These are phyloP conservation scores for Odontothrips loti DNA, from an alignment of 2,888 invertebrate genomes.

Conservation along the genomic window DNA sequence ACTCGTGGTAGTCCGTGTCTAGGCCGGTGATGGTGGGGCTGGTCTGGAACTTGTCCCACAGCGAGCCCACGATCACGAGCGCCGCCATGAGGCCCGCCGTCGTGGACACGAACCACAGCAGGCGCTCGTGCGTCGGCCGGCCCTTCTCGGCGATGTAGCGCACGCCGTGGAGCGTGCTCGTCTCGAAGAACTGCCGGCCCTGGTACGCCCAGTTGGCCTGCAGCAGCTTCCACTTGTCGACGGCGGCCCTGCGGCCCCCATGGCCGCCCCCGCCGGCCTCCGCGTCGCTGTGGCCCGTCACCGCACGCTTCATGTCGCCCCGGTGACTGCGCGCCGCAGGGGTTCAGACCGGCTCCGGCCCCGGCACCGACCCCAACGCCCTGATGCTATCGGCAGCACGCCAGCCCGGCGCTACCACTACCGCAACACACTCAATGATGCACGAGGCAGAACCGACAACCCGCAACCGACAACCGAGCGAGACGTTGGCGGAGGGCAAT, in stretches of 20 bases:
- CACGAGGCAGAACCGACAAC: no score
- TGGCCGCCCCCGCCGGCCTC: neutral
- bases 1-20: conserved; percentile 75
- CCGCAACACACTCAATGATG: no score
- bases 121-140: conserved; percentile 70
- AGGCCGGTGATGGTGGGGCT: conserved; percentile 73
- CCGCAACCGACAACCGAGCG: no score
- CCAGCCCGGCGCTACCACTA: no score
- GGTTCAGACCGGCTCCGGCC: neutral
- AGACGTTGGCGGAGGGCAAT: no score
- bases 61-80: conserved; percentile 67
- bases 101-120: conserved; percentile 76
- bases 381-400: no score
- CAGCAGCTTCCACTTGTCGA: conserved; percentile 41
- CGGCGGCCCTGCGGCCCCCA: neutral
- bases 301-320: neutral
- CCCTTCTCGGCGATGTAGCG: conserved; percentile 71
- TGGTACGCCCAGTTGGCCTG: conserved; percentile 66
- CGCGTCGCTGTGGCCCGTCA: neutral
- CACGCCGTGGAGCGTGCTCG: conserved; percentile 73
- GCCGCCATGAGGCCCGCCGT: conserved; percentile 64
- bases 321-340: no score
- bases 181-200: conserved; percentile 68
- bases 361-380: neutral
- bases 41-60: conserved; percentile 80